Conservation (phyloP, 2,888 invertebrate species). For the Erebia ligea region DNA sequence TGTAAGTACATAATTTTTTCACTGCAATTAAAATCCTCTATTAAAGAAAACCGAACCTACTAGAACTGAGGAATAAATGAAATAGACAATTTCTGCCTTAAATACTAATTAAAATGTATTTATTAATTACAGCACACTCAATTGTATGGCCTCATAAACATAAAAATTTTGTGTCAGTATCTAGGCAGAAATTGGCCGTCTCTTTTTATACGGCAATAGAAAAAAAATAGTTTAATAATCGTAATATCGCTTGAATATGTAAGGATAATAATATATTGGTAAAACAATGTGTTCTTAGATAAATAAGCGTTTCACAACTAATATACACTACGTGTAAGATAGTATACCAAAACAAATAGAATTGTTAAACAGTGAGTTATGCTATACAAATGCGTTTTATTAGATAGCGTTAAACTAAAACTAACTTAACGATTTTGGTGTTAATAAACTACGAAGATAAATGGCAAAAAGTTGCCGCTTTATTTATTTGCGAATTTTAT, state of each 20-base stretch:
- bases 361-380: conserved; percentile 15
- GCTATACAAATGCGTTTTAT: conserved; percentile 11
- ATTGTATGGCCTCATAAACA: too few relatives aligned
- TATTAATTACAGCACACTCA: too few relatives aligned
- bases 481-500: background rate
- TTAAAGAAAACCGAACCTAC: background rate
- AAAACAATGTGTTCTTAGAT: conserved; percentile 43
- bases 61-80: background rate
- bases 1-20: background rate
- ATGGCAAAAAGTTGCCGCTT: background rate
- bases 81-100: too few relatives aligned
- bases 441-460: conserved; percentile 7
- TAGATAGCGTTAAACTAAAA: conserved; percentile 1
- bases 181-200: too few relatives aligned
- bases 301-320: conserved; percentile 41
- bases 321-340: conserved; percentile 30
- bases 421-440: background rate
- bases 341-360: conserved; percentile 18
- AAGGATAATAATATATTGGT: conserved; percentile 13
- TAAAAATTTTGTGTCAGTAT: too few relatives aligned
- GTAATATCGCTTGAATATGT: conserved; percentile 18
- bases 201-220: too few relatives aligned
- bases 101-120: too few relatives aligned
- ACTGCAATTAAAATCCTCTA: too few relatives aligned
- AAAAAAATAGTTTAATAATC: background rate